Percentiles rank a stretch among this genome's conserved stretches.
Evolutionary conservation across 1,140 invertebrate species (phyloP).

Genomic region (Drosophila micromelanica): DNA sequence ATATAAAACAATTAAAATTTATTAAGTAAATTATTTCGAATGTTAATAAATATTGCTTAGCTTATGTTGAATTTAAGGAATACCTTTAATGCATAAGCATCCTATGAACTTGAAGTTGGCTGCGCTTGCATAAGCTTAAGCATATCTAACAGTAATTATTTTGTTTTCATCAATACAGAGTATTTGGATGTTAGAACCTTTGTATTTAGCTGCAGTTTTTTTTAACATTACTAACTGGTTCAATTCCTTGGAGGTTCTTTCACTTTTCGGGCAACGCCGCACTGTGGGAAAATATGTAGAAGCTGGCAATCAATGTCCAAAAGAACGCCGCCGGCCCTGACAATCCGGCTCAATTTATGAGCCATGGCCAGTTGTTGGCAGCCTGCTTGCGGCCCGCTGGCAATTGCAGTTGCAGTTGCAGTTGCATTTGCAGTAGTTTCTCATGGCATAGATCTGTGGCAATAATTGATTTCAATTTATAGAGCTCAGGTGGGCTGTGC

Average conservation of each 20-base stretch:
- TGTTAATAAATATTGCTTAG: too few species aligned
- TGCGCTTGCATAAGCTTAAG: too few species aligned
- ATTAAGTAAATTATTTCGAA: not conserved
- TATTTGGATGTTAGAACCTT: slow-evolving; percentile 1
- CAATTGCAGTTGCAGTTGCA: slow-evolving; percentile 19
- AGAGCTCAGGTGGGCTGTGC: slow-evolving; percentile 39
- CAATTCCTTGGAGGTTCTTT: slow-evolving; percentile 62
- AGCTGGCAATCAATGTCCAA: slow-evolving; percentile 82
- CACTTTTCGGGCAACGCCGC: slow-evolving; percentile 66
- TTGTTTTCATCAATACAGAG: slow-evolving; percentile 19
- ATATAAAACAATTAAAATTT: not conserved
- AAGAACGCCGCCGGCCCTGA: slow-evolving; percentile 71
- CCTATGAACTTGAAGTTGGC: too few species aligned
- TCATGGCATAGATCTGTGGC: slow-evolving; percentile 73
- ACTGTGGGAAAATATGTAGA: slow-evolving; percentile 82
- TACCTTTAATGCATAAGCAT: too few species aligned
- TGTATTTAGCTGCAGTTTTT: not conserved
- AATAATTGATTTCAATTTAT: slow-evolving; percentile 83
- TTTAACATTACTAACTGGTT: slow-evolving; percentile 37
- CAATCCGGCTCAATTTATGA: slow-evolving; percentile 76
- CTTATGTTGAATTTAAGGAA: too few species aligned
- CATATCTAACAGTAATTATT: too few species aligned
- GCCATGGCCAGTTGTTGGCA: slow-evolving; percentile 44
- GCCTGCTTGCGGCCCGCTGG: not conserved
- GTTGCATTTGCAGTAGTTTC: slow-evolving; percentile 39